Base-by-base conservation (phyloP, 2,113 vertebrate species). In the Chloropsis cyanopogon region DNA sequence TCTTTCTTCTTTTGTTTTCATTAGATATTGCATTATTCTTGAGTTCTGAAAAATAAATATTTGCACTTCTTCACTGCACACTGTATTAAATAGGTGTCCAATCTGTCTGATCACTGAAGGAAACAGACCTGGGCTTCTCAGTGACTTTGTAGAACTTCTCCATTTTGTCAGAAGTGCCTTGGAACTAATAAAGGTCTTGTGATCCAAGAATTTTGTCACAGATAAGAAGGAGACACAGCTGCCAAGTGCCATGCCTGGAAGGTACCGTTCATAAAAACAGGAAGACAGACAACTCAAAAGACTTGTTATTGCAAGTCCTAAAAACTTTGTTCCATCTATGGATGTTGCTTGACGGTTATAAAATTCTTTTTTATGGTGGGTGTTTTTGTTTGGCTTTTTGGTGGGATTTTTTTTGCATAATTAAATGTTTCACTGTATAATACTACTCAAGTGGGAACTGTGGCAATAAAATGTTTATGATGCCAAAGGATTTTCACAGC, bases 391-490 rank as follows among this genome's bases (percentile, higher is more conserved):
- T 70, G 80, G 41, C 57, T 42, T 71, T 31, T 63, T 53, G 47
- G 61, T 68, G 31, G 5, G 12, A 0, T 33, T 81, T 82, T 82
- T 92, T 92, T 82, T 89, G 12, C 88, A 89, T 95, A 94, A 96
- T 96, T 96, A 96, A 96, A 82, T 96, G 79, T 57, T 83, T 73
- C 59, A 65, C 52, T 65, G 49, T 88, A n/a, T 63, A 60, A 94
- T 64, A 69, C 80, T 61, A 82, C 50, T 39, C 77, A 86, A 93
- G 66, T 60, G 83, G 88, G 89, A 93, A 56, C 76, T 37, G 54
- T 86, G 72, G 47, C 76, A 91, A 75, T 95, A 93, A 96, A 94
- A 90, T 41, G 68, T 82, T 86, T 84, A 93, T 68, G 70, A 88
- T 82, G 82, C 91, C 84, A 94, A 91, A 82, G 85, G 72, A 60